Evolutionary conservation across 2,113 vertebrate species (phyloP).

Genomic region (Pardalotus punctatus): DNA sequence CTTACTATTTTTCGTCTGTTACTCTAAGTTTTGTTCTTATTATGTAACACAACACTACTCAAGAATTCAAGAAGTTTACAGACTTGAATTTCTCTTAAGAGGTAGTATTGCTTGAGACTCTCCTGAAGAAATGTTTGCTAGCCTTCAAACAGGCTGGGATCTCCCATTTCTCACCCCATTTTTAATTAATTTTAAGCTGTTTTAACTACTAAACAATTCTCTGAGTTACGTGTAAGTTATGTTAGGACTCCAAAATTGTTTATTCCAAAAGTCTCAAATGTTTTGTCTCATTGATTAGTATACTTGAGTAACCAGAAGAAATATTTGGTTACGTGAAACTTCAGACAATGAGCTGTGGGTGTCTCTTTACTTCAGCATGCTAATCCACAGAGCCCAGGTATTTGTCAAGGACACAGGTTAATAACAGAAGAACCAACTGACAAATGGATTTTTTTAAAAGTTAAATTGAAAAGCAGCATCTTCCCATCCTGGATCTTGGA

Average conservation of each 20-base stretch:
- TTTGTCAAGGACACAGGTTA: not conserved
- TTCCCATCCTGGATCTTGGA: not conserved
- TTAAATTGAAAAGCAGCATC: not conserved
- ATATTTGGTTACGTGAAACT: accelerated
- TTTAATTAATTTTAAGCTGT: not conserved
- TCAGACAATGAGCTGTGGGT: not conserved
- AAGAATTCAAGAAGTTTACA: not conserved
- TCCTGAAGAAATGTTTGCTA: not conserved
- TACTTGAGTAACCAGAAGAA: not conserved
- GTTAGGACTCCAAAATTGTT: not conserved
- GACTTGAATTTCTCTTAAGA: not conserved
- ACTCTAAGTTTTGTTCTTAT: not conserved
- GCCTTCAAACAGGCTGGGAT: not conserved
- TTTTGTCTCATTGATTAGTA: not conserved
- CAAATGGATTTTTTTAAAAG: accelerated
- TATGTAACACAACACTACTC: not conserved
- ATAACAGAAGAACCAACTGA: not conserved
- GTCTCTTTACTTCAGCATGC: not conserved
- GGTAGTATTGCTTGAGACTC: not conserved
- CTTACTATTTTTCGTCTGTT: not conserved
- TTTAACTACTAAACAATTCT: not conserved
- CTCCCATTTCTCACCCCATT: not conserved
- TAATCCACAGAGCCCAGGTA: not conserved
- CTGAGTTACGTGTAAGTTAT: not conserved
- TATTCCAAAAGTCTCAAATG: not conserved